phyloP scores from a whole-genome alignment of 2,113 vertebrate species.

The Ailurus styani region DNA sequence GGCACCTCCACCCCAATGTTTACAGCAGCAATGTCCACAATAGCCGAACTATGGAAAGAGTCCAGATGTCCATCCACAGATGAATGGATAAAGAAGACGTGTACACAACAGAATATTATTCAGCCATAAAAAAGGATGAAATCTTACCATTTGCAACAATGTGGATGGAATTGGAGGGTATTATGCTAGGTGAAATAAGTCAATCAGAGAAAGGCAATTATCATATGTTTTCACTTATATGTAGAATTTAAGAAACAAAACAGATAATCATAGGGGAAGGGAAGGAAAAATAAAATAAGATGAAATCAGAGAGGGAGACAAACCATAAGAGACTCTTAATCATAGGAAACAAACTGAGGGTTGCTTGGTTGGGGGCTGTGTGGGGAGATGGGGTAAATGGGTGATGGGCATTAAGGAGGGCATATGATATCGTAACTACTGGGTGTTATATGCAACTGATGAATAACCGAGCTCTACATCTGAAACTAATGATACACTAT shows the following conservation, averaged over 20 bases:
- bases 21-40: not conserved
- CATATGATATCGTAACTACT: not conserved
- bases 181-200: not conserved
- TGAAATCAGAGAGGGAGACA: not conserved
- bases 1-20: not conserved
- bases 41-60: not conserved
- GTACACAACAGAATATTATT: not conserved
- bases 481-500: not conserved
- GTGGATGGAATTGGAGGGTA: not conserved
- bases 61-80: not conserved
- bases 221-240: not conserved
- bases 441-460: not conserved
- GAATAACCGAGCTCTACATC: not conserved
- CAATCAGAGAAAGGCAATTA: not conserved
- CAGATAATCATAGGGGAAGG: not conserved
- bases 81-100: not conserved
- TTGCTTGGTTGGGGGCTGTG: not conserved
- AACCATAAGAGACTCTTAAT: not conserved
- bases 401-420: not conserved
- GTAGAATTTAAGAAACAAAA: not conserved
- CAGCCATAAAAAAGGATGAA: not conserved
- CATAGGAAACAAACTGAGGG: not conserved
- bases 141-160: not conserved
- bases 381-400: not conserved
- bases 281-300: not conserved